Base-by-base conservation (phyloP, 2,797 vertebrate genomes). In the Sebastes vulpes region DNA sequence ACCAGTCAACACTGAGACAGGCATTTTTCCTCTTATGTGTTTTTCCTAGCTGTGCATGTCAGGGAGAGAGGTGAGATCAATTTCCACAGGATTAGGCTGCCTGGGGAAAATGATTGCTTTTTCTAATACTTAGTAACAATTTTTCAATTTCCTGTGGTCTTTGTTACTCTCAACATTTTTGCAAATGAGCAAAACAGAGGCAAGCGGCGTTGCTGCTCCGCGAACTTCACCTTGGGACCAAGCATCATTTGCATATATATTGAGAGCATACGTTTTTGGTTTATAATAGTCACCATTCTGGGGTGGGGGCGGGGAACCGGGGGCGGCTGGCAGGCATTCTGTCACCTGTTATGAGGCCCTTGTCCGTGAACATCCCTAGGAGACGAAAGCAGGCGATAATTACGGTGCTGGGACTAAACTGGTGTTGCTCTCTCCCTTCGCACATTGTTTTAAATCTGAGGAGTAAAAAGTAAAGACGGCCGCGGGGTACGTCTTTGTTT, bases 241-340 rank as follows among this genome's bases (percentile, higher is more conserved):
- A 83, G 89, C 91, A 65, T 86, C 92, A 97, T 97, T 97, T 97
- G 97, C 97, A 97, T 97, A 97, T 97, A 97, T 97, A 97, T 97
- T 97, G 96, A 96, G 96, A 96, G 95, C 96, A 97, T 97, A 96
- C 96, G 96, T 96, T 97, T 96, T 97, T 96, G 93, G 94, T 95
- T 96, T 96, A 96, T 96, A 95, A 96, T 94, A 95, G 95, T 95
- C 92, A 93, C 94, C 91, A 90, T 92, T 95, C 92, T 82, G 86
- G 79, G 90, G 83, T 85, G 91, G 92, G 93, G 88, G 92, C 31
- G 46, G 92, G 93, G 92, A 79, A 89, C 85, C 5, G 89, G 86
- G 93, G 90, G 88, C 70, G 89, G 89, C 94, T 95, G 93, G 94
- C 93, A 94, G 92, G 89, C 93, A 83, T 92, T 95, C 92, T 93